Evolutionary conservation across 2,888 invertebrate genomes (phyloP).

Genomic region (Drosophila koepferae): DNA sequence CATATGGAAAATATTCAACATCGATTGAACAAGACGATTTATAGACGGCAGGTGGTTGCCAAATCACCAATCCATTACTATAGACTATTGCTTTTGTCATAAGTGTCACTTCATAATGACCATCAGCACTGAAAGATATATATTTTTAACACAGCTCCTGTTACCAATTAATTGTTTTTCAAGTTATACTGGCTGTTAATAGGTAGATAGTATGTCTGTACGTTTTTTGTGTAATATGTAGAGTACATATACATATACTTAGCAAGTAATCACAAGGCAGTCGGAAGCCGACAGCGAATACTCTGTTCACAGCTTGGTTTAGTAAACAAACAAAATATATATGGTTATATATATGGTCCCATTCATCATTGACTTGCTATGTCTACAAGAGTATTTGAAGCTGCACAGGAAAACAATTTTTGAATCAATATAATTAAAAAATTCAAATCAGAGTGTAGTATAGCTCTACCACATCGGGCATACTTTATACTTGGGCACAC

Average conservation of each 20-base stretch:
- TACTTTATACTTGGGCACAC: too few relatives aligned
- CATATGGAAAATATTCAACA: conserved; percentile 98
- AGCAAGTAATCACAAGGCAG: conserved; percentile 3
- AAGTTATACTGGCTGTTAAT: conserved; percentile 32
- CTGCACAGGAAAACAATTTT: not conserved
- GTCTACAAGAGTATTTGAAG: too few relatives aligned
- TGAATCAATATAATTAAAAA: too few relatives aligned
- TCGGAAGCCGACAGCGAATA: conserved; percentile 1
- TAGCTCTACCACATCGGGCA: too few relatives aligned
- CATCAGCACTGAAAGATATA: conserved; percentile 93
- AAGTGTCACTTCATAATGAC: conserved; percentile 97
- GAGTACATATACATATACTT: conserved; percentile 4
- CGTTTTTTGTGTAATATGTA: conserved; percentile 14
- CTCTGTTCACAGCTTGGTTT: not conserved
- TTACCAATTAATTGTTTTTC: conserved; percentile 61
- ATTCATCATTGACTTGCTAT: too few relatives aligned
- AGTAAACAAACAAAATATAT: too few relatives aligned
- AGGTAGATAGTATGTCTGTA: conserved; percentile 22
- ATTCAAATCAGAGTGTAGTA: too few relatives aligned
- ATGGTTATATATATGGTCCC: too few relatives aligned
- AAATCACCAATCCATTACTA: conserved; percentile 96
- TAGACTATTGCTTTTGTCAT: conserved; percentile 97
- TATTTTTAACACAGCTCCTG: conserved; percentile 75
- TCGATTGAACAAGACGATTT: conserved; percentile 98
- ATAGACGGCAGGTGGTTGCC: conserved; percentile 99